A percentile compares a stretch with the other conserved stretches of the same genome.
Evolutionary conservation across 2,888 invertebrate genomes (phyloP).

Genomic region (Limenitis camilla): DNA sequence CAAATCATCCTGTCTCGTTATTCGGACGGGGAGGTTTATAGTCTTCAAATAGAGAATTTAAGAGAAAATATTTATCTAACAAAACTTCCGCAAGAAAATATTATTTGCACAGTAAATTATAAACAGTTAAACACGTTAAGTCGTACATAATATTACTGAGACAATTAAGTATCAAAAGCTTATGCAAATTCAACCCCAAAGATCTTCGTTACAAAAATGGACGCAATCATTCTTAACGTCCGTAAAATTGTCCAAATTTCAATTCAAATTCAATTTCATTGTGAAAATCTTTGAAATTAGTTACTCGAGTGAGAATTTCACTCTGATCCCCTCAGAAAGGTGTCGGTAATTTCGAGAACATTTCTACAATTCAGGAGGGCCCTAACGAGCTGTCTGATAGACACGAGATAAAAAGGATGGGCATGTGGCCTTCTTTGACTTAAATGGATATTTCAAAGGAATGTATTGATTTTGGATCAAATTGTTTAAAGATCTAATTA

Average conservation of each 20-base stretch:
- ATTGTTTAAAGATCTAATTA: background rate
- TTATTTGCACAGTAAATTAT: too few relatives aligned
- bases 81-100: too few relatives aligned
- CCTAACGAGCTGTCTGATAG: conserved; percentile 23
- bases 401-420: conserved; percentile 16
- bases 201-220: conserved; percentile 5
- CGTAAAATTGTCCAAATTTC: conserved; percentile 20
- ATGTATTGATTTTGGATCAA: conserved; percentile 3
- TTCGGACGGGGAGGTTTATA: conserved; percentile 2
- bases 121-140: background rate
- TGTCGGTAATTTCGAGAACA: conserved; percentile 15
- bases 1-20: conserved; percentile 21
- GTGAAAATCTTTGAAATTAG: conserved; percentile 25
- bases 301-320: conserved; percentile 22
- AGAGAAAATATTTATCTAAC: too few relatives aligned
- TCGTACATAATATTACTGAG: background rate
- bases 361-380: conserved; percentile 6
- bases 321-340: conserved; percentile 19
- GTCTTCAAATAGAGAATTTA: background rate
- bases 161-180: background rate
- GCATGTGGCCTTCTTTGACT: conserved; percentile 15
- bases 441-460: conserved; percentile 11
- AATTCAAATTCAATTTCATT: conserved; percentile 22
- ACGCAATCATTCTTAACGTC: conserved; percentile 6
- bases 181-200: background rate